Evolutionary conservation across 2,113 vertebrate genomes (phyloP), one percentile per base, ranked within the genome.

Genomic region (Caranx melampygus): DNA sequence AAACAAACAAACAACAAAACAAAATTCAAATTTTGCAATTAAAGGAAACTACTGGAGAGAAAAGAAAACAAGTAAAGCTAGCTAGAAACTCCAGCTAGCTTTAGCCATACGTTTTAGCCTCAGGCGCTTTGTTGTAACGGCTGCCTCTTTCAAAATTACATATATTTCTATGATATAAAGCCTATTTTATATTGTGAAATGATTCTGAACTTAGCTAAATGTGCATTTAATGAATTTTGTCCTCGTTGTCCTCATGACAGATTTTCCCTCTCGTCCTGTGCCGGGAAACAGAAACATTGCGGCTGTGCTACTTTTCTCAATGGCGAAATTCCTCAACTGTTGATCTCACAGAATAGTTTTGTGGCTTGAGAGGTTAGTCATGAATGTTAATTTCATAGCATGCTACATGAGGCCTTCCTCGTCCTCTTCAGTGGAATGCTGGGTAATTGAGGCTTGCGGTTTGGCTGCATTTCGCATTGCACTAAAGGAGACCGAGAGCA

Each of bases 391-490:
- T 85, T 83, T 90, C 64, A 82, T 68, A 75, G 64, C 81, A 51
- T 69, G 71, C 78, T 70, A 55, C 75, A 74, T 21, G 49, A 90
- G 72, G 84, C 70, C 71, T 72, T 80, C 82, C 63, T 70, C 35
- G 20, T 85, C 73, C 49, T 81, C 78, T 60, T 66, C 33, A 33
- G 86, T 9, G 57, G 85, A 91, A 91, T 90, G 72, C 86, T 88
- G 88, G 84, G 89, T 82, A 89, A 89, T 71, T 86, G 84, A 68
- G 79, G 89, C 78, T 77, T 87, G 89, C 54, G 89, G 91, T 88
- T 87, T 91, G 83, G 86, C 79, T 6, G 45, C 61, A 42, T 21
- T 69, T 20, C 75, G 63, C 15, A 0, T 31, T 67, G 33, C 10
- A 1, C 47, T 59, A 76, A 47, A 44, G 45, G 33, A 68, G 31